Evolutionary conservation across 2,797 vertebrate genomes (phyloP), one percentile per base, ranked within the genome.

Genomic region (Periophthalmus magnuspinnatus): DNA sequence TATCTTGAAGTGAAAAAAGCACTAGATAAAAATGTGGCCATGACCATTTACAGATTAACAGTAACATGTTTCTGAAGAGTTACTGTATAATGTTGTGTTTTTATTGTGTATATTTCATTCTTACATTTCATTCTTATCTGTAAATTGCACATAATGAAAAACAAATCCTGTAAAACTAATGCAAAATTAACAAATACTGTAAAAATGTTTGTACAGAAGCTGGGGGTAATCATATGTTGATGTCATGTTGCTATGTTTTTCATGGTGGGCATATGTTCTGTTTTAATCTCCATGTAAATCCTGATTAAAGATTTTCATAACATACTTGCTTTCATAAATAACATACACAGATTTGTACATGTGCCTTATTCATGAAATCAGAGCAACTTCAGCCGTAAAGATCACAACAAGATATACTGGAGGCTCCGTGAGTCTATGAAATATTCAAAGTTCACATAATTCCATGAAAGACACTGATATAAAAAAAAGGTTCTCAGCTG

Each of bases 201-300:
- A 52, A 52, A 6, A 34, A 50, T 57, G 45, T 57, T 59, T 22
- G 17, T 55, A 71, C 1, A 80, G 5, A 5, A 5, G 34, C 7
- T 36, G 34, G 34, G 34, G 5, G 75, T 59, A 58, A 56, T 73
- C 17, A 19, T 48, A 6, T 48, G 36, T 38, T 38, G 10, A 38
- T 50, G 48, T 41, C 70, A 3, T 56, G 65, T 47, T 50, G 45
- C 33, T 21, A 54, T 33, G 32, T 14, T 45, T 63, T 7, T 24
- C 13, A 33, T 61, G 66, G 47, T 47, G 62, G 63, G 19, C 19
- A 22, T 71, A 34, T 63, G 77, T 80, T 83, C 72, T 65, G 67
- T 81, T 38, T 36, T 71, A 74, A 76, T 81, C 38, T 56, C 78
- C 67, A 73, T n/a, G 22, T 38, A 13, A 21, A 67, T 48, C 54